Evolutionary conservation across 2,113 vertebrate genomes (phyloP).

Genomic region (Lethenteron reissneri): DNA sequence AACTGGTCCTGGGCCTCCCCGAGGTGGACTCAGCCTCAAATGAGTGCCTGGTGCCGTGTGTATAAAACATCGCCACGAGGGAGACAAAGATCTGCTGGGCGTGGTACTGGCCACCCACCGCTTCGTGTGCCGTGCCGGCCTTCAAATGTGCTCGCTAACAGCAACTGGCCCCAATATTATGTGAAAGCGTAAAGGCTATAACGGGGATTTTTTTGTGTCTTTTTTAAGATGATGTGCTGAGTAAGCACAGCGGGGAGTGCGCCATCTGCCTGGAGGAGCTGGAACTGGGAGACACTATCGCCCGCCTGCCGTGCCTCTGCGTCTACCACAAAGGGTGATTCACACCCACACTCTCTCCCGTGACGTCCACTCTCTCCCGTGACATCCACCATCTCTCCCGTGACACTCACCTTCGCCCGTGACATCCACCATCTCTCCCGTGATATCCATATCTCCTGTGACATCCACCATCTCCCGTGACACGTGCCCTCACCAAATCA

Average conservation of each 20-base stretch:
- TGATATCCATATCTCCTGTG: no score
- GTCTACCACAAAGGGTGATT: constrained; percentile 76
- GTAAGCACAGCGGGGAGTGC: constrained; percentile 79
- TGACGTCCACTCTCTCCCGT: no score
- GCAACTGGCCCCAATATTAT: neutral
- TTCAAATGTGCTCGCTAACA: neutral
- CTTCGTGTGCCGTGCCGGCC: neutral
- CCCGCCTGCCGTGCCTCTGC: constrained; percentile 80
- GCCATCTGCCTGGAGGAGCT: constrained; percentile 85
- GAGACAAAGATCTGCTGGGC: neutral
- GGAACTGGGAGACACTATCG: constrained; percentile 77
- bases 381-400: no score
- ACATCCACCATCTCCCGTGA: no score
- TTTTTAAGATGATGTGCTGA: constrained; percentile 64
- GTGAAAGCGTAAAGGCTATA: neutral
- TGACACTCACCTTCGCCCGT: no score
- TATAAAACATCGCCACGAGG: neutral
- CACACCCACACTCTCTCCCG: neutral
- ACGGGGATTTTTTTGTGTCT: constrained; percentile 14
- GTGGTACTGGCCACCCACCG: neutral
- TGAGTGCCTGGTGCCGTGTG: neutral
- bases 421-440: no score
- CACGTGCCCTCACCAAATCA: no score
- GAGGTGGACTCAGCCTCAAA: no score
- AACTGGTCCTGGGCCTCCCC: no score